These are phyloP conservation scores for Enteromius fasciolatus DNA, from an alignment of 2,797 vertebrate genomes.

Conservation along the genomic window DNA sequence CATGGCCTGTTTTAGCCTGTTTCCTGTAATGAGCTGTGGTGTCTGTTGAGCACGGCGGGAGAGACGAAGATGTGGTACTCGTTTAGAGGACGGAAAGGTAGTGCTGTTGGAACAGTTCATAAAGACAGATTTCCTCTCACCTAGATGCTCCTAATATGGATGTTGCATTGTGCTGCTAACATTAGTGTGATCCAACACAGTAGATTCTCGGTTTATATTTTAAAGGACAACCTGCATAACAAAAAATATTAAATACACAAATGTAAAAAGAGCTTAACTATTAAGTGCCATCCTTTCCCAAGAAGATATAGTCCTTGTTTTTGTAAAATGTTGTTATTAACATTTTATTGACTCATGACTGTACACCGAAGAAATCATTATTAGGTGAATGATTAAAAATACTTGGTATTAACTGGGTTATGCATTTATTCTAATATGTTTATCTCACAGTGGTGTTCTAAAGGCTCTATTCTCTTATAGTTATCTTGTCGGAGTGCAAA, in stretches of 20 bases:
- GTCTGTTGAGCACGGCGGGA: constrained; percentile 33
- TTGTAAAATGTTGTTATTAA: background rate
- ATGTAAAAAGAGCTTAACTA: background rate
- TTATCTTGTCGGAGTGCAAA: background rate
- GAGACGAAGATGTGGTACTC: constrained; percentile 12
- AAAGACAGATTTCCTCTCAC: background rate
- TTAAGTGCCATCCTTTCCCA: background rate
- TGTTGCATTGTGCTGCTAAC: background rate
- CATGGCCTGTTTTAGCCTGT: constrained; percentile 42
- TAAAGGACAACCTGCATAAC: background rate
- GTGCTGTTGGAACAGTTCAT: background rate
- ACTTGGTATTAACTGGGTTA: background rate
- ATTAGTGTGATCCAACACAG: background rate
- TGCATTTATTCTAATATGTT: background rate
- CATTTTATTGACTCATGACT: too few species aligned
- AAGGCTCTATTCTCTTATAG: background rate
- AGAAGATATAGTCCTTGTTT: background rate
- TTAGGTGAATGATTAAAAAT: background rate
- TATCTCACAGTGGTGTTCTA: background rate
- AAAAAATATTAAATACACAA: background rate
- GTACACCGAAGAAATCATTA: background rate
- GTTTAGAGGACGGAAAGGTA: constrained; percentile 21
- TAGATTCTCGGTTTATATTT: background rate
- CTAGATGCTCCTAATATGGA: background rate
- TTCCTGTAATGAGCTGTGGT: constrained; percentile 43